A percentile compares a stretch with the other conserved stretches of the same genome.
Evolutionary conservation across 2,113 vertebrate genomes (phyloP).

Genomic region (Epinephelus fuscoguttatus): DNA sequence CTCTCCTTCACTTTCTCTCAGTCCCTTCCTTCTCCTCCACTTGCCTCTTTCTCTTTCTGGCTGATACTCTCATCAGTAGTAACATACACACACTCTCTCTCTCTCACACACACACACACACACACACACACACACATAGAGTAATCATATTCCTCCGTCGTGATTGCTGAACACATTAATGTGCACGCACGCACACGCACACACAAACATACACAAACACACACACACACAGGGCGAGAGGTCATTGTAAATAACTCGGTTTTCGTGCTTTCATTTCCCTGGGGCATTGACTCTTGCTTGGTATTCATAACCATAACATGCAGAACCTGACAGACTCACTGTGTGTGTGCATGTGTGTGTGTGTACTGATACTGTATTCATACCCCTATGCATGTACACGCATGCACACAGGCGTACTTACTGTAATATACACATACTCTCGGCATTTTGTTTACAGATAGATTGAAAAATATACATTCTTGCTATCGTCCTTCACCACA

Average conservation of each 20-base stretch:
- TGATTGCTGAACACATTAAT: slow-evolving; percentile 64
- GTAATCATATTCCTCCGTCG: slow-evolving; percentile 65
- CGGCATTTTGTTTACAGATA: slow-evolving; percentile 45
- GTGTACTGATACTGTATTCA: slow-evolving; percentile 45
- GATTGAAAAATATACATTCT: slow-evolving; percentile 63
- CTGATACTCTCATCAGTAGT: slow-evolving; percentile 41
- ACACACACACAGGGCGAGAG: slow-evolving; percentile 63
- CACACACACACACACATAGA: slow-evolving; percentile 39
- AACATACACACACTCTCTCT: not conserved
- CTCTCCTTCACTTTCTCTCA: not conserved
- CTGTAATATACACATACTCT: slow-evolving; percentile 56
- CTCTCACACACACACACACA: slow-evolving; percentile 23
- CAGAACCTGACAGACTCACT: slow-evolving; percentile 54
- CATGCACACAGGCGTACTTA: slow-evolving; percentile 36
- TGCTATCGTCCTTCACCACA: slow-evolving; percentile 40
- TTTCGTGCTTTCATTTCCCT: slow-evolving; percentile 78
- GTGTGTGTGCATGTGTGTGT: slow-evolving; percentile 5
- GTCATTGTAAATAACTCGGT: slow-evolving; percentile 79
- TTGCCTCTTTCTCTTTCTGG: slow-evolving; percentile 34
- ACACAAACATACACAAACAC: slow-evolving; percentile 7
- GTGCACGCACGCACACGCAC: slow-evolving; percentile 15
- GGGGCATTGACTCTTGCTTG: slow-evolving; percentile 73
- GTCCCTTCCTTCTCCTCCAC: not conserved
- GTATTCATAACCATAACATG: slow-evolving; percentile 80
- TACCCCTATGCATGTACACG: slow-evolving; percentile 30